Evolutionary conservation across 2,797 vertebrate species (phyloP).

Genomic region (Acridotheres tristis): DNA sequence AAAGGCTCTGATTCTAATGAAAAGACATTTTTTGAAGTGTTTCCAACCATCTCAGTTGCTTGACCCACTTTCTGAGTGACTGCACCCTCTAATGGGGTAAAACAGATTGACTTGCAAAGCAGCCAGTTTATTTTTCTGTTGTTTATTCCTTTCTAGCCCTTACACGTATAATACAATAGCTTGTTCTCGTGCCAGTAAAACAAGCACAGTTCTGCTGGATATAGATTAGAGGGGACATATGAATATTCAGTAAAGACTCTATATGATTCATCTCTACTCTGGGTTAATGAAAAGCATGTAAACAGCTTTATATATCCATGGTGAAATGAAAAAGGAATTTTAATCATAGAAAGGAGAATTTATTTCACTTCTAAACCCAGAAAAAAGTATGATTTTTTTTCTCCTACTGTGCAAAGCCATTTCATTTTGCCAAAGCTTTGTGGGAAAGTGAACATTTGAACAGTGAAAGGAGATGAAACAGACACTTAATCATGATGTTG

Average conservation of each 20-base stretch:
- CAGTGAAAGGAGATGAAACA: neutral
- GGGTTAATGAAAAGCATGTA: neutral
- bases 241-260: neutral
- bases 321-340: neutral
- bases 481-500: neutral
- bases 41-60: neutral
- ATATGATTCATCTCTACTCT: neutral
- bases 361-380: neutral
- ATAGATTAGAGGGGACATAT: neutral
- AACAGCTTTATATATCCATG: neutral
- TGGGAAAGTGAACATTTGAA: neutral
- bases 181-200: neutral
- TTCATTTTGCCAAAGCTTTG: neutral
- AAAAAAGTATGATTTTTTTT: neutral
- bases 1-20: neutral
- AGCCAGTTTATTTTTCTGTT: neutral
- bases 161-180: neutral
- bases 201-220: neutral
- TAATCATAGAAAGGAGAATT: neutral
- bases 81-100: slow-evolving; percentile 56
- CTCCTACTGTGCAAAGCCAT: neutral
- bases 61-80: slow-evolving; percentile 34
- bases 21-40: neutral
- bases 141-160: neutral
- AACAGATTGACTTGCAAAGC: slow-evolving; percentile 19